Evolutionary conservation across 1,140 invertebrate genomes (phyloP).

Genomic region (Chionoecetes opilio): DNA sequence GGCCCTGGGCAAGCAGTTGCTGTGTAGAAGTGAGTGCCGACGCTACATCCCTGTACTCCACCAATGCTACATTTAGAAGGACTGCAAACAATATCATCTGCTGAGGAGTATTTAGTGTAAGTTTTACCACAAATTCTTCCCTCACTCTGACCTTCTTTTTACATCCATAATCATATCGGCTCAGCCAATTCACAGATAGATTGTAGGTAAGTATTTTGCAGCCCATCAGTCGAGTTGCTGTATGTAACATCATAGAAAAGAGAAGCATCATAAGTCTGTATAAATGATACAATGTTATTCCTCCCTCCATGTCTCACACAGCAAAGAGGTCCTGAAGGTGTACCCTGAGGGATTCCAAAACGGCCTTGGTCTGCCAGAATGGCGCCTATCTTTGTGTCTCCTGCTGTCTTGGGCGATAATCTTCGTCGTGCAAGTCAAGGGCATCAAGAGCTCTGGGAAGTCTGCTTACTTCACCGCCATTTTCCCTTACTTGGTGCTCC

Average conservation of each 20-base stretch:
- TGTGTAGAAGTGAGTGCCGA: slow-evolving; percentile 19
- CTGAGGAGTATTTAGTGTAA: slow-evolving; percentile 57
- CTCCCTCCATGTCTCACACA: neutral
- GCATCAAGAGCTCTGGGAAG: slow-evolving; percentile 89
- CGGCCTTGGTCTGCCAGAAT: slow-evolving; percentile 85
- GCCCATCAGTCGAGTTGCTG: no score
- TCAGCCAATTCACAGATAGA: no score
- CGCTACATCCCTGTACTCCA: neutral
- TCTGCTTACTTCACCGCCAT: slow-evolving; percentile 85
- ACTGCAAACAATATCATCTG: neutral
- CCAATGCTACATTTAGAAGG: neutral
- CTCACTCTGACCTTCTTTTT: neutral
- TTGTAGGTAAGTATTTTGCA: no score
- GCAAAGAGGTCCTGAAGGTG: slow-evolving; percentile 34
- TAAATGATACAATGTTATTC: neutral
- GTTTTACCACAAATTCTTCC: neutral
- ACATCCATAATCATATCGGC: no score
- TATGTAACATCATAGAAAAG: neutral
- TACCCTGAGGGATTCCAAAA: neutral
- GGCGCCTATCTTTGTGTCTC: slow-evolving; percentile 86
- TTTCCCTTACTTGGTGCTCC: slow-evolving; percentile 84
- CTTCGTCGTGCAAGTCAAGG: slow-evolving; percentile 87
- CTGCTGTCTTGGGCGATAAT: slow-evolving; percentile 86
- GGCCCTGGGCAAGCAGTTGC: slow-evolving; percentile 81
- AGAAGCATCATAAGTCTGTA: neutral